Evolutionary conservation across 2,113 vertebrate genomes (phyloP).

Genomic region (Aldabrachelys gigantea): DNA sequence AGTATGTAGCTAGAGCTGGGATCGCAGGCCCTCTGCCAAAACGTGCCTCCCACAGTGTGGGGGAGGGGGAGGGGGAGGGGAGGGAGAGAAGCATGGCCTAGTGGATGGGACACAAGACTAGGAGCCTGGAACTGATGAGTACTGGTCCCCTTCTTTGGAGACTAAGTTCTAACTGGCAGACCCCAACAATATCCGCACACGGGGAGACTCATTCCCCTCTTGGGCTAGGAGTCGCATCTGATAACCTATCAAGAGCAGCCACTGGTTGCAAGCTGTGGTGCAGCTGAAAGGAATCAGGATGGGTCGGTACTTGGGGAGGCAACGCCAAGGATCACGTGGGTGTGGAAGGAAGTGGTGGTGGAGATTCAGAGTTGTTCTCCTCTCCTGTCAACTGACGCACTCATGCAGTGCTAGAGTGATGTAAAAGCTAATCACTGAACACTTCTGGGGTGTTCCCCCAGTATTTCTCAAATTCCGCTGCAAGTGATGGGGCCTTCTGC

Average conservation of each 20-base stretch:
- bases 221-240: not conserved
- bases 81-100: not conserved
- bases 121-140: not conserved
- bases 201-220: not conserved
- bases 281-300: not conserved
- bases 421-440: not conserved
- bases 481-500: not conserved
- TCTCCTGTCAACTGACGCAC: not conserved
- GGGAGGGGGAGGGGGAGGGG: accelerated
- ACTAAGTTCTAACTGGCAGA: not conserved
- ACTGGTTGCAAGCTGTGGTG: not conserved
- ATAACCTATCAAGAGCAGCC: not conserved
- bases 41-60: not conserved
- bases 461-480: not conserved
- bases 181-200: not conserved
- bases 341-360: not conserved
- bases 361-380: not conserved
- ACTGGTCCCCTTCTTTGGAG: not conserved
- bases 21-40: not conserved
- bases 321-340: not conserved
- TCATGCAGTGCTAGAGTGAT: not conserved
- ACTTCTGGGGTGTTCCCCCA: not conserved
- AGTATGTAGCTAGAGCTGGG: not conserved
- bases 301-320: not conserved
- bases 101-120: not conserved